Conservation (phyloP, 1,140 invertebrate genomes). For the Orius insidiosus region DNA sequence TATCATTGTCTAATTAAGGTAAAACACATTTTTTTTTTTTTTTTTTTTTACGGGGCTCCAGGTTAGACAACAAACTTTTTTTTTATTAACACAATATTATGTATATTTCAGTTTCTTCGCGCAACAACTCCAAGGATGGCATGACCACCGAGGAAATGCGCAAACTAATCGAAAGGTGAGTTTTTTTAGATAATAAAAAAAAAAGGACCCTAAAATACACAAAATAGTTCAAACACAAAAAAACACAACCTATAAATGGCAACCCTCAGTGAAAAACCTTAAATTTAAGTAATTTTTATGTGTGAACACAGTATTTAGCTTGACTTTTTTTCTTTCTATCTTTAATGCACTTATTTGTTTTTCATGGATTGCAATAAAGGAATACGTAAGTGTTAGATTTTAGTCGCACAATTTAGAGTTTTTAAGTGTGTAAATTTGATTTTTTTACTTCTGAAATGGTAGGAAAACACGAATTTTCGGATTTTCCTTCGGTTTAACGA, state of each 20-base stretch:
- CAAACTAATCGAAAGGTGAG: conserved; percentile 89
- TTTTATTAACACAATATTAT: conserved; percentile 9
- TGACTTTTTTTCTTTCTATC: not conserved
- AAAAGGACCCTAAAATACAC: not conserved
- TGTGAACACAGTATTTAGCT: conserved; percentile 5
- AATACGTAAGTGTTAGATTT: conserved; percentile 15
- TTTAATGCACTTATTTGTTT: conserved; percentile 1
- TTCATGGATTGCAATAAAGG: conserved; percentile 13
- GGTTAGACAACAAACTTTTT: not conserved
- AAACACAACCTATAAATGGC: not conserved
- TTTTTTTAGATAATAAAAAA: conserved; percentile 22
- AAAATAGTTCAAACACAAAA: too few relatives aligned
- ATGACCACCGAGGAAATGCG: conserved; percentile 86
- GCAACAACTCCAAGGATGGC: conserved; percentile 61
- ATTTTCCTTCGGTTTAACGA: too few relatives aligned
- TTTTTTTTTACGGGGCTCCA: conserved; percentile 9
- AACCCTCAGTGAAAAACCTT: conserved; percentile 1
- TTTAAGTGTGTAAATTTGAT: conserved; percentile 1
- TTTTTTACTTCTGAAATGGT: too few relatives aligned
- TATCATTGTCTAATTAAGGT: conserved; percentile 14
- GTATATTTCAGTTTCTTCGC: conserved; percentile 48
- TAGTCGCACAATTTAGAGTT: conserved; percentile 6
- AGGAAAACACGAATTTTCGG: too few relatives aligned
- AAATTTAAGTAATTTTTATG: conserved; percentile 1
- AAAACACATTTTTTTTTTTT: conserved; percentile 18